Conservation (phyloP, 2,888 invertebrate species). For the Amblyjoppa proteus region DNA sequence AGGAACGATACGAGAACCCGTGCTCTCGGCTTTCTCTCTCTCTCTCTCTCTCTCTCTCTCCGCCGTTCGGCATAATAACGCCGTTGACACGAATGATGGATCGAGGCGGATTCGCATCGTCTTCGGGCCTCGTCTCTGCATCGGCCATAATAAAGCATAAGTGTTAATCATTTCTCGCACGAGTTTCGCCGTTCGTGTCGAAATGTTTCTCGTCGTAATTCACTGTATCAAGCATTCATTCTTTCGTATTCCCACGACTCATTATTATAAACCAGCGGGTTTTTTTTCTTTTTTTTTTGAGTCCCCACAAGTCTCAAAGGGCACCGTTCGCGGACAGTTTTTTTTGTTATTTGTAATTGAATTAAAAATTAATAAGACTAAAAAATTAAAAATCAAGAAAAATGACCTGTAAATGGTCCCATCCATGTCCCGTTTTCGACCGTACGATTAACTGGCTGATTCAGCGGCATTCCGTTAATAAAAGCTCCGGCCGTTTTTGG, state of each 20-base stretch:
- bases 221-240: background rate
- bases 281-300: too few relatives aligned
- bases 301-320: too few relatives aligned
- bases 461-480: background rate
- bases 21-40: constrained; percentile 33
- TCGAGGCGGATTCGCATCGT: constrained; percentile 75
- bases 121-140: constrained; percentile 69
- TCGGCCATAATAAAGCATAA: constrained; percentile 68
- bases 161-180: constrained; percentile 53
- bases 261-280: background rate
- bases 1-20: constrained; percentile 57
- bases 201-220: constrained; percentile 11
- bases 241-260: background rate
- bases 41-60: background rate
- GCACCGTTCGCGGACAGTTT: too few relatives aligned
- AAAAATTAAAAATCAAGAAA: background rate
- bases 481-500: background rate
- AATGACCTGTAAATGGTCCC: background rate
- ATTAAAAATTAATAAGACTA: too few relatives aligned
- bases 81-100: constrained; percentile 83
- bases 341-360: too few relatives aligned
- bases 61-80: constrained; percentile 73
- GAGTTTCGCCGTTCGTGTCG: constrained; percentile 20
- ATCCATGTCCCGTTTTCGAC: background rate
- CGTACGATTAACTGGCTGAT: background rate